These are phyloP conservation scores for Prolemur simus DNA, from an alignment of 2,113 vertebrate genomes.

Conservation along the genomic window DNA sequence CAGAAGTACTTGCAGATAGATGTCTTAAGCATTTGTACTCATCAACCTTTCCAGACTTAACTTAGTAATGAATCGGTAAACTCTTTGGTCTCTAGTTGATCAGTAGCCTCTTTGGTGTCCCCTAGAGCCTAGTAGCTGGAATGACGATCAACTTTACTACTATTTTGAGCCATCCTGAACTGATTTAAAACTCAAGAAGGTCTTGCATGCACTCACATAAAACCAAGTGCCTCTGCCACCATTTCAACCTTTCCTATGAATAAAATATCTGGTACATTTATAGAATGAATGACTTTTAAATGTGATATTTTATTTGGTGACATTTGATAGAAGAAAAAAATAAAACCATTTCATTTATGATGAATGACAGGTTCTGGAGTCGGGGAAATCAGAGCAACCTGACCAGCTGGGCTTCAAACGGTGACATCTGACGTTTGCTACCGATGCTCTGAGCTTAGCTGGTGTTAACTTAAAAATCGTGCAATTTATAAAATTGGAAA, in stretches of 20 bases:
- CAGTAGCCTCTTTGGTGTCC: no score
- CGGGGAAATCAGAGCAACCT: not conserved
- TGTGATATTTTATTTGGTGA: not conserved
- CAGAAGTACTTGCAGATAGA: fast-evolving
- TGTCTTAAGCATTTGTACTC: fast-evolving
- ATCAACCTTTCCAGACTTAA: not conserved
- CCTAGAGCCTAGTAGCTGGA: not conserved
- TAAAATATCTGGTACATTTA: not conserved
- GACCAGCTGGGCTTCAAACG: not conserved
- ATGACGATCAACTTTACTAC: no score
- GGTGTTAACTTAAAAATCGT: no score
- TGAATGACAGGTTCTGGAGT: fast-evolving
- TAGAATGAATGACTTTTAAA: not conserved
- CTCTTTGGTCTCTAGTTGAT: no score
- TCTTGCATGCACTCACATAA: fast-evolving
- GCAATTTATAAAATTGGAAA: no score
- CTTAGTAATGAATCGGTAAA: not conserved
- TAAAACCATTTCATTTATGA: not conserved
- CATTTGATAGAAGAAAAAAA: not conserved
- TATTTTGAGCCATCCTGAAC: not conserved
- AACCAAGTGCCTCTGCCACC: not conserved
- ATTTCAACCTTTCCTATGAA: not conserved
- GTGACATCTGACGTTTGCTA: not conserved
- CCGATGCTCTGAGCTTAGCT: not conserved
- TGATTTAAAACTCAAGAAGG: not conserved